phyloP scores from a whole-genome alignment of 2,888 invertebrate species.

The Machimus rusticus region DNA sequence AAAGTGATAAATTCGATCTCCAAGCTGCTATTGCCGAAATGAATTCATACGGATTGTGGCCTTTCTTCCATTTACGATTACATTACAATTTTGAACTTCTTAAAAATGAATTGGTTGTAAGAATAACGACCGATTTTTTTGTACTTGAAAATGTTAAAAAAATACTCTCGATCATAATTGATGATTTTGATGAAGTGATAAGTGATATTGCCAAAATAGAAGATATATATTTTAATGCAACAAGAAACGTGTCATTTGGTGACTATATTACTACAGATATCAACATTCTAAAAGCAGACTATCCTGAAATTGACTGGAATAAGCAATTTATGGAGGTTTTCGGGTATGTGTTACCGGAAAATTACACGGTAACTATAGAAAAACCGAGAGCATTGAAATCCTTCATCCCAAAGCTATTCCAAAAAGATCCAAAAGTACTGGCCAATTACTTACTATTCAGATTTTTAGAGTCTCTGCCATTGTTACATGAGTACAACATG shows the following conservation, averaged over 20 bases:
- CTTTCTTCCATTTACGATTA: not conserved
- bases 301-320: not conserved
- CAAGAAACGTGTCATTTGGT: not conserved
- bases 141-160: not conserved
- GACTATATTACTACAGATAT: not conserved
- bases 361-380: not conserved
- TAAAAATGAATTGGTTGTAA: not conserved
- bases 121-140: not conserved
- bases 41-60: not conserved
- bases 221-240: not conserved
- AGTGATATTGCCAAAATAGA: not conserved
- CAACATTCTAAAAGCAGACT: not conserved
- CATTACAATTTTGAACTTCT: not conserved
- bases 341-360: not conserved
- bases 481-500: not conserved
- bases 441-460: not conserved
- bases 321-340: not conserved
- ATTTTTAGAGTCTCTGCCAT: not conserved
- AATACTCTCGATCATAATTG: not conserved
- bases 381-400: not conserved
- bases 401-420: not conserved
- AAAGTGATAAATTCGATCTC: not conserved
- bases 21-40: not conserved
- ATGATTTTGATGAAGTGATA: not conserved
- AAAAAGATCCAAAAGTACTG: not conserved